Evolutionary conservation across 2,797 vertebrate genomes (phyloP), one percentile per base, ranked within the genome.

Genomic region (Fistularia commersonii): DNA sequence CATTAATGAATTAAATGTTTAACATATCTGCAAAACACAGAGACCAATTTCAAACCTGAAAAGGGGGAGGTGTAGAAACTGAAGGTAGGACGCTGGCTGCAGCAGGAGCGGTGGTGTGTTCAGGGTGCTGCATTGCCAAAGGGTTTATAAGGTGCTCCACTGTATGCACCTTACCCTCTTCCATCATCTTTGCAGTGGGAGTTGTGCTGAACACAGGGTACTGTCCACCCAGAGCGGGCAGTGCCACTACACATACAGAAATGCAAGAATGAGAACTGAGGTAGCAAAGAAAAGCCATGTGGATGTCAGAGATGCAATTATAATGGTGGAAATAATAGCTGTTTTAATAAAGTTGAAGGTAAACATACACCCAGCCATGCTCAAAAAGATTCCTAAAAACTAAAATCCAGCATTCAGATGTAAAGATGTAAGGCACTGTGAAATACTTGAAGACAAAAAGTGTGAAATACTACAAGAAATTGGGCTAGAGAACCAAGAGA

Each of bases 71-170:
- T 0, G 96, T 98, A 4, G 97, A 96, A 56, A 96, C 97, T 0
- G 95, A 61, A 0, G 97, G 97, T 32, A 98, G 90, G 75, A 96
- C 90, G 0, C 90, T 87, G 0, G 88, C 85, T 0, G 90, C 90
- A 0, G 91, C 82, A 0, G 87, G 77, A 0, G 89, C 92, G 0
- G 80, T 77, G 41, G 88, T 85, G 0, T 93, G 95, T 64, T 98
- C 96, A 8, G 85, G 13, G 42, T 95, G 93, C 64, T 96, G 96
- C 60, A 99, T 90, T 0, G 95, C 87, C 55, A 99, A 89, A 38
- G 95, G 97, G 80, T 94, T 97, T 48, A 99, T 92, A 64, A 99
- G 92, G 79, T 99, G 97, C 78, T 99, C 97, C 41, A 98, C 84
- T 0, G 93, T 12, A 41, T 98, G 97, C 66, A 98, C 89, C 86